Evolutionary conservation across 2,113 vertebrate species (phyloP), one percentile per base, ranked within the genome.

Genomic region (Lepidothrix coronata): DNA sequence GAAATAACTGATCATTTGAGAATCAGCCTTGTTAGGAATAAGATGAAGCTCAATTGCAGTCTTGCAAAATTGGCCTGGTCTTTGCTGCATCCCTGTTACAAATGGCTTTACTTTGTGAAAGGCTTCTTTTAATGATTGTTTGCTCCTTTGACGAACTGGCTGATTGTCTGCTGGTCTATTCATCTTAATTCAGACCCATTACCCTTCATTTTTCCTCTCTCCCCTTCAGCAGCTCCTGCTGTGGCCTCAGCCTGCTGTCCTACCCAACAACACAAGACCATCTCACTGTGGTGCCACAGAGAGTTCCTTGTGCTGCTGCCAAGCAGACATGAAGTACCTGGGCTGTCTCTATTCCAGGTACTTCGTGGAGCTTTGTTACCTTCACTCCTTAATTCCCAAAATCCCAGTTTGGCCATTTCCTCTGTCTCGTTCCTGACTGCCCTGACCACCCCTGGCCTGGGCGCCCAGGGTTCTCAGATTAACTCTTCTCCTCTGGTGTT

Each of bases 1-100:
- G 44, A 92, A 96, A 86, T 86, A 96, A 90, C 88, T 86, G 95
- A 91, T 93, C 82, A 83, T 90, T 97, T 92, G 75, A 94, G 75
- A 93, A 55, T 77, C 79, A 71, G 48, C 48, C 61, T 72, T 63
- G 73, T 72, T 88, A 88, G 52, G 68, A 81, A 78, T 78, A 68
- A 91, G 72, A 93, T 82, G 85, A 77, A 94, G 73, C 82, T 90
- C 90, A 70, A 59, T 55, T 86, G 63, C 65, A 75, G 76, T 65
- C 86, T 82, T 94, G 63, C 63, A 72, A 80, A 96, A 95, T 37
- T 84, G 77, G 88, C 65, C 3, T 90, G 37, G 33, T 28, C 27
- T 95, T 76, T 87, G 83, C 37, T 33, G 63, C 62, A 66, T 88
- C 67, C 43, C 59, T 88, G 79, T 85, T 71, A 94, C 81, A 73